These are phyloP conservation scores for Gambelia wislizenii DNA, from an alignment of 2,797 vertebrate genomes.

Conservation along the genomic window DNA sequence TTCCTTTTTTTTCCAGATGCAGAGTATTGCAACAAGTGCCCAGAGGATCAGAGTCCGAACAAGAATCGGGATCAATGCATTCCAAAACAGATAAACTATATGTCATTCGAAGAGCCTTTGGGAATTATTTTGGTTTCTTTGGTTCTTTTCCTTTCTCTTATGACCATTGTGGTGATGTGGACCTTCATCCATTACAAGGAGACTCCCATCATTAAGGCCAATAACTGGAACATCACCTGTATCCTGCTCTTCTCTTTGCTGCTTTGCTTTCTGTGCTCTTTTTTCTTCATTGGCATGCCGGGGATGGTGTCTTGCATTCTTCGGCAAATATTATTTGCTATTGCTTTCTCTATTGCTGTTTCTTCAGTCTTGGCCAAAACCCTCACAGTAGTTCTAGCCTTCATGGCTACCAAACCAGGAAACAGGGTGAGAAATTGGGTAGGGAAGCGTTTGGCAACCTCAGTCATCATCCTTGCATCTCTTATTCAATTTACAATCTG, in stretches of 20 bases:
- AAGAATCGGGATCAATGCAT: neutral
- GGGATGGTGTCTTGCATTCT: neutral
- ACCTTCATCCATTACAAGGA: neutral
- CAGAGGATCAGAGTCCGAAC: neutral
- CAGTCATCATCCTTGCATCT: neutral
- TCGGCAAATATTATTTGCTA: neutral
- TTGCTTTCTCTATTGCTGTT: neutral
- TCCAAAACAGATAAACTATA: neutral
- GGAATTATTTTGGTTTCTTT: neutral
- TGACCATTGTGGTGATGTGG: neutral
- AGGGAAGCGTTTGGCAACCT: neutral
- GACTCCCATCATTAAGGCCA: too few relatives aligned
- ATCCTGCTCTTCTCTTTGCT: neutral
- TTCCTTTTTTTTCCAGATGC: neutral
- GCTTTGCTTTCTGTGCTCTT: neutral
- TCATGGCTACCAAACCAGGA: conserved; percentile 18
- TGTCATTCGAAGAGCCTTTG: neutral
- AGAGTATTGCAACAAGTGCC: neutral
- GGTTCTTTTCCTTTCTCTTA: neutral
- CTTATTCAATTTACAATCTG: neutral
- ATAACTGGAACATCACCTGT: neutral
- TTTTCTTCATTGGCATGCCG: neutral
- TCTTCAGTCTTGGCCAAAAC: neutral
- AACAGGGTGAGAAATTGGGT: neutral
- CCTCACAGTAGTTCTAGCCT: neutral